Evolutionary conservation across 2,797 vertebrate genomes (phyloP), one percentile per base, ranked within the genome.

Genomic region (Lagocephalus sceleratus): DNA sequence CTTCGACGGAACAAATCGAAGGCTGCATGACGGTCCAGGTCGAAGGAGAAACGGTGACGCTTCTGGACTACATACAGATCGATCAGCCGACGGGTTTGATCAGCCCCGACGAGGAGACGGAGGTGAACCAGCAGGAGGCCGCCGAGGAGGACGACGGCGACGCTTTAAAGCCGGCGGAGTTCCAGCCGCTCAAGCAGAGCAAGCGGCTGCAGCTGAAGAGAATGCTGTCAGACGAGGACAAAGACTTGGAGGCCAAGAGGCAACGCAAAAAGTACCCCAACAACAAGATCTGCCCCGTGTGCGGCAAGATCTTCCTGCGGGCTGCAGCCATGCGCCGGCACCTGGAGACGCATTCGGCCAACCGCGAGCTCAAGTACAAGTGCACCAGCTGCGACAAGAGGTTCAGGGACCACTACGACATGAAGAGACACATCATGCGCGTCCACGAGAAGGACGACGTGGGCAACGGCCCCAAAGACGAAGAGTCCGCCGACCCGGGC

Each of bases 341-440:
- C 67, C 82, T 77, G 56, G 87, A 88, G 45, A 89, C 75, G 6
- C 88, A 89, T 2, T 83, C 85, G 0, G 39, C 62, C n/a, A 84
- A 83, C 3, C 75, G 86, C 1, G 82, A 88, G 26, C 80, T 88
- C 42, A 85, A 72, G 60, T 88, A 87, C 63, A 81, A 88, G 53
- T 90, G 88, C 25, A 20, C 20, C 52, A 75, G 70, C 71, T 90
- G 88, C 5, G 84, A 86, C 61, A 90, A 88, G 22, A 64, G 77
- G 1, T 89, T 89, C 77, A 75, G 85, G 66, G 88, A 89, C 73
- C 85, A 82, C n/a, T 88, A 89, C 0, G 87, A 88, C 72, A 85
- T 89, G 88, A 88, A 86, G 51, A 65, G 84, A 0, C 88, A 90
- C 68, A 76, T 63, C 66, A 84, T 85, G 81, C 86, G 88, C 0